Base-by-base conservation (phyloP, 2,797 vertebrate genomes). In the Xiphophorus birchmanni region DNA sequence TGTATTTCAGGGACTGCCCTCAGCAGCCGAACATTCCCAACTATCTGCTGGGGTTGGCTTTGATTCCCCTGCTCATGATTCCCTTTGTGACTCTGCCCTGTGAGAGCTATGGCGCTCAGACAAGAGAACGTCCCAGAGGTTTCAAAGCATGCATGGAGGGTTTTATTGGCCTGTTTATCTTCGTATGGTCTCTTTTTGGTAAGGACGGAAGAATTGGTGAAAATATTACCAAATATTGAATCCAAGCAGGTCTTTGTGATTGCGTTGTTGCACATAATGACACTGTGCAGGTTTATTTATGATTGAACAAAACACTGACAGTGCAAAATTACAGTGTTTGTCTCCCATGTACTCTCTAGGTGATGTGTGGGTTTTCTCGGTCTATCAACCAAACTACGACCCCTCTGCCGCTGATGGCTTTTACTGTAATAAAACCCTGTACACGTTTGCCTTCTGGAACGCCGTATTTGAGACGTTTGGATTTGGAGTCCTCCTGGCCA, bases 341-440 rank as follows among this genome's bases (percentile, higher is more conserved):
- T 67, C 8, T 76, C 17, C 3, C 3, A 1, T 54, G 29, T 37
- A 26, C 18, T 42, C 23, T 73, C 2, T 5, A 90, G 90, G 90
- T 54, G 32, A 56, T 0, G 18, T 89, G 29, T 90, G 86, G 87
- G 42, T 90, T 78, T 81, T 91, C 48, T 89, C 84, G 1, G 4
- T 84, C 42, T 90, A 91, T 44, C 84, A 88, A 72, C 90, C 87
- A 40, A 88, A 89, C 88, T 91, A 90, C 2, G 83, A 90, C 23
- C 80, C 82, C 0, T 15, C 71, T 10, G 84, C 84, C 29, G 80
- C 77, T 12, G 86, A 88, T 13, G 87, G 83, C 6, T 65, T 86
- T 13, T 91, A 89, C 86, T 91, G 87, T 42, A 44, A 83, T 26
- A 88, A 87, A 77, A 90, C 80, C 1, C 56, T 90, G 2, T 91